A percentile compares a stretch with the other conserved stretches of the same genome.
These are phyloP conservation scores for Cancer borealis DNA, from an alignment of 2,888 invertebrate species.

Conservation along the genomic window DNA sequence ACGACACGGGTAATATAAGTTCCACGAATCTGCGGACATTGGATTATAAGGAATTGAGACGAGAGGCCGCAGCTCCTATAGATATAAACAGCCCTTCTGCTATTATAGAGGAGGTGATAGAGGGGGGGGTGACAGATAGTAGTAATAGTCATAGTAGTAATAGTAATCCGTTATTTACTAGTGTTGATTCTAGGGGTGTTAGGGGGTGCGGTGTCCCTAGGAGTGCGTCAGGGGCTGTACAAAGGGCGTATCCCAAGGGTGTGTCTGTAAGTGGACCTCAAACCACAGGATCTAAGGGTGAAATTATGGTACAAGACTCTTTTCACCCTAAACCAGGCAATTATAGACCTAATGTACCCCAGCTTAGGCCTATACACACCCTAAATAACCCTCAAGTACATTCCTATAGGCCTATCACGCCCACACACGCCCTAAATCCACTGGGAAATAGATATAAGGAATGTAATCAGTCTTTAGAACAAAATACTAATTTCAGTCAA, in stretches of 20 bases:
- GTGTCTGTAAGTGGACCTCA: too few relatives aligned
- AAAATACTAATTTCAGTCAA: too few relatives aligned
- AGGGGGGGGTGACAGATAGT: not conserved
- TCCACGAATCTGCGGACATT: constrained; percentile 33
- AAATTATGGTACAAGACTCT: too few relatives aligned
- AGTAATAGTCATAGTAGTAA: not conserved
- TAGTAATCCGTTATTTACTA: not conserved
- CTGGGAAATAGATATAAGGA: not conserved
- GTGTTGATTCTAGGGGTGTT: too few relatives aligned
- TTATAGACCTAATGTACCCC: not conserved
- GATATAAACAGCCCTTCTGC: constrained; percentile 8
- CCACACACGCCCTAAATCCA: too few relatives aligned
- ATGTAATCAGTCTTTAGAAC: too few relatives aligned
- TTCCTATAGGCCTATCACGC: not conserved
- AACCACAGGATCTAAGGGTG: too few relatives aligned
- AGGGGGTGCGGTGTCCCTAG: too few relatives aligned
- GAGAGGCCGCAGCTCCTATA: constrained; percentile 39
- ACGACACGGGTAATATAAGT: constrained; percentile 54
- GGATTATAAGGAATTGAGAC: constrained; percentile 22
- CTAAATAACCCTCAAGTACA: not conserved
- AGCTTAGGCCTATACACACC: not conserved
- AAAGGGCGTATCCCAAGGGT: not conserved
- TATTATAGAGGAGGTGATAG: constrained; percentile 70
- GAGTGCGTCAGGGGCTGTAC: not conserved
- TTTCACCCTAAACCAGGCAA: not conserved